A percentile compares a stretch with the other conserved stretches of the same genome.
phyloP scores from a whole-genome alignment of 2,888 invertebrate species.

The Cylindroiulus punctatus region DNA sequence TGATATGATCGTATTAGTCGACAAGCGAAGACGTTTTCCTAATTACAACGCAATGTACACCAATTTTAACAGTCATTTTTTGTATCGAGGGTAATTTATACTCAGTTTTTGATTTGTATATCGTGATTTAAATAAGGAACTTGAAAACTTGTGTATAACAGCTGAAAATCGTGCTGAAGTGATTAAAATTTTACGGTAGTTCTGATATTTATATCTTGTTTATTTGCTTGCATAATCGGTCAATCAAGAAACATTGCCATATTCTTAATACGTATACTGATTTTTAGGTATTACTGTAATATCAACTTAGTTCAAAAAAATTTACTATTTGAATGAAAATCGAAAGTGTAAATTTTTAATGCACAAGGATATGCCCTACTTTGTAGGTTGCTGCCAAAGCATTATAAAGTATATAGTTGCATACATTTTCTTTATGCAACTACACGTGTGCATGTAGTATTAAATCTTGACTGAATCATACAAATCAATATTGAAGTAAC shows the following conservation, averaged over 20 bases:
- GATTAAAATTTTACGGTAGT: neutral
- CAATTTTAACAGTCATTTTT: constrained; percentile 31
- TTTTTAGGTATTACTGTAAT: neutral
- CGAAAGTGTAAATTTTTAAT: neutral
- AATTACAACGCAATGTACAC: constrained; percentile 1
- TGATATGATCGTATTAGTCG: neutral
- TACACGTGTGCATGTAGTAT: too few relatives aligned
- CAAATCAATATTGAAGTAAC: neutral
- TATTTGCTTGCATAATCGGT: neutral
- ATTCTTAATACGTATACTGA: neutral
- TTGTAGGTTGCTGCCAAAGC: too few relatives aligned
- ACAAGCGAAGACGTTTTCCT: neutral
- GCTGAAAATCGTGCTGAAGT: neutral
- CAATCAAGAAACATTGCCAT: neutral
- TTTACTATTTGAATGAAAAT: neutral
- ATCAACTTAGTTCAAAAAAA: neutral
- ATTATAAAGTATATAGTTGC: too few relatives aligned
- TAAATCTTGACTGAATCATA: too few relatives aligned
- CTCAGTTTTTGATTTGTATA: constrained; percentile 38
- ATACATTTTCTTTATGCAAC: too few relatives aligned
- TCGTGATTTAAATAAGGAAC: neutral
- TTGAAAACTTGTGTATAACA: neutral
- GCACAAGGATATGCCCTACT: too few relatives aligned
- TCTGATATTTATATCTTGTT: neutral
- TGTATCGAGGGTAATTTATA: constrained; percentile 38